Evolutionary conservation across 2,113 vertebrate species (phyloP), one percentile per base, ranked within the genome.

Genomic region (Blennius ocellaris): DNA sequence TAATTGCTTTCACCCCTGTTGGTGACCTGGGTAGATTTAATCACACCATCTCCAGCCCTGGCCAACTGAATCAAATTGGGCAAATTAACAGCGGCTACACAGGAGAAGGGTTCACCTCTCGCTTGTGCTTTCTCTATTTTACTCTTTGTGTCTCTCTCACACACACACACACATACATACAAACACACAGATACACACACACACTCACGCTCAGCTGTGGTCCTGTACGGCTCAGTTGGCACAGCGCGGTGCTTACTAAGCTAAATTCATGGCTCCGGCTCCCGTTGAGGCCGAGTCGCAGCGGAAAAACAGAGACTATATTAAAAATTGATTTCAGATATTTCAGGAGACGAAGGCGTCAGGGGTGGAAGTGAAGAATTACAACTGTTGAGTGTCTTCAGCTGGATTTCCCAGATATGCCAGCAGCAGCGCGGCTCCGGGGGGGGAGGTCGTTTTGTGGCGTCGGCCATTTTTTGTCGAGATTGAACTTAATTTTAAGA

Each of bases 11-110:
- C 91, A 93, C 93, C 92, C 83, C 69, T 68, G 75, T 78, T 78
- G 74, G 87, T 93, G 94, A 94, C 92, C 93, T 87, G 89, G 90
- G 75, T 86, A 92, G 93, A 93, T 95, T 89, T 93, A 95, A 94
- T 95, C 91, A 86, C 87, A 89, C 78, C 81, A 81, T 88, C 91
- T 86, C 85, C 85, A 88, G 87, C 84, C 88, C 78, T 39, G 82
- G 85, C 80, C 82, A 87, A 92, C 91, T 92, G 90, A 91, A 93
- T 94, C 94, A 90, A 90, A 93, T 93, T 85, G 90, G 89, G 91
- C 89, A 91, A 91, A 94, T 94, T 85, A 94, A 93, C 88, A 86
- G 88, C 66, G 39, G 74, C 85, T 77, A 78, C 67, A 69, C 73
- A 51, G 86, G 85, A 89, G 76, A 86, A 78, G 78, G 81, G 56